Base-by-base conservation (phyloP, 2,797 vertebrate species). In the Peromyscus aztecus region DNA sequence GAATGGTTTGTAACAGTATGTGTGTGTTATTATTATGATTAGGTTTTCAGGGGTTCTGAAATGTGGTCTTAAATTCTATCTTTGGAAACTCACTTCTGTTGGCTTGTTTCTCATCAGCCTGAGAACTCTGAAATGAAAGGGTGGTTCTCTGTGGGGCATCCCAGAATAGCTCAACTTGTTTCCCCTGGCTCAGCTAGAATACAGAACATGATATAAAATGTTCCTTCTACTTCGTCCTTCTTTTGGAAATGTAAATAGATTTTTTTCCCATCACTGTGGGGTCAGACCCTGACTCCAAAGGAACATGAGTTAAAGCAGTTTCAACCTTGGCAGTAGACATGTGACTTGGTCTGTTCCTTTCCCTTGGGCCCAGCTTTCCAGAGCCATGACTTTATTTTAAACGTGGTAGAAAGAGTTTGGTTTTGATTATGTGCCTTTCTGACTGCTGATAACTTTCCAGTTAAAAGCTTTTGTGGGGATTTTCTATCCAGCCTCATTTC, bases 371-470 rank as follows among this genome's bases (percentile, higher is more conserved):
- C 88, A 17, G 77, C 89, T n/a, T 96, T 97, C 97, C 92, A 96
- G 96, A 97, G 94, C 96, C 96, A 87, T 11, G 0, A 14, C 96
- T 98, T 98, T 95, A 97, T 96, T 98, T 93, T 97, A 98, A 96
- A 96, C 82, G 96, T 97, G 92, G 97, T 93, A 16, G 55, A 1
- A 97, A 86, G 88, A 97, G 89, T 96, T 97, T 98, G 98, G 97
- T 96, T 98, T 98, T 97, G 97, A 98, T 98, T 97, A 97, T 63
- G 94, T 89, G 77, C 85, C 81, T 97, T 88, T 34, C 91, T 96
- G 63, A 98, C 82, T 97, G 93, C 67, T 24, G 94, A 97, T 97
- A 98, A 97, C 97, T 98, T 97, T 86, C 24, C 90, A 91, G 94
- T 95, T 91, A 94, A 87, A 95, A 95, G 86, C 93, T 97, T 97